Conservation (phyloP, 2,797 vertebrate genomes). For the Sylvia borin region DNA sequence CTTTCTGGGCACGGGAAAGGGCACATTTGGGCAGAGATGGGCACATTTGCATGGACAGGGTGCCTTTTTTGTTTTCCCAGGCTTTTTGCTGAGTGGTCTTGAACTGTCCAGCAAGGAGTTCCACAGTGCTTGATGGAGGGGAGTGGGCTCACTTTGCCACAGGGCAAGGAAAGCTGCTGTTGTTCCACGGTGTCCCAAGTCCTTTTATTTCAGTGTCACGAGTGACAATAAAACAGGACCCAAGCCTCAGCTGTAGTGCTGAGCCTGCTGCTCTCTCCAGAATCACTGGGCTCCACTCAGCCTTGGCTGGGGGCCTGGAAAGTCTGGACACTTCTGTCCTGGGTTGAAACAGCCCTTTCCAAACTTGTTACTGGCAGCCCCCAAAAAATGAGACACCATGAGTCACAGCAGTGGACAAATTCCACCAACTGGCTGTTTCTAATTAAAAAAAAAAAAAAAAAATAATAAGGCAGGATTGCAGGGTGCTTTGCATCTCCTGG, state of each 20-base stretch:
- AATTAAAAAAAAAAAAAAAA: neutral
- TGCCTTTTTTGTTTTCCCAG: neutral
- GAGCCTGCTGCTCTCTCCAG: neutral
- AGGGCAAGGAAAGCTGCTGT: neutral
- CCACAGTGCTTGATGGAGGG: neutral
- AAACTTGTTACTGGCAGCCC: neutral
- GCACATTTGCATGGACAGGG: neutral
- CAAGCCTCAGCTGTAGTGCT: neutral
- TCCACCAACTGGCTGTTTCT: neutral
- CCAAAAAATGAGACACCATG: neutral
- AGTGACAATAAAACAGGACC: neutral
- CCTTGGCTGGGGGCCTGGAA: neutral
- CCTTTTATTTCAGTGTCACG: neutral
- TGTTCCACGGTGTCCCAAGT: neutral
- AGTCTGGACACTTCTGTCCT: conserved; percentile 13
- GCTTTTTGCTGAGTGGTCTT: neutral
- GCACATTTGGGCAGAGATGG: neutral
- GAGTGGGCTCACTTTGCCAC: neutral
- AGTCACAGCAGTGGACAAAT: neutral
- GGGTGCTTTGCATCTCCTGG: neutral
- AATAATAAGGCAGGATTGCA: rapidly evolving
- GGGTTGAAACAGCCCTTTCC: conserved; percentile 10
- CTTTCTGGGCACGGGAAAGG: neutral
- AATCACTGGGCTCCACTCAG: neutral
- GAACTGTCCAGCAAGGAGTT: neutral